These are phyloP conservation scores for Drosophila busckii DNA, from an alignment of 1,140 invertebrate genomes.

Conservation along the genomic window DNA sequence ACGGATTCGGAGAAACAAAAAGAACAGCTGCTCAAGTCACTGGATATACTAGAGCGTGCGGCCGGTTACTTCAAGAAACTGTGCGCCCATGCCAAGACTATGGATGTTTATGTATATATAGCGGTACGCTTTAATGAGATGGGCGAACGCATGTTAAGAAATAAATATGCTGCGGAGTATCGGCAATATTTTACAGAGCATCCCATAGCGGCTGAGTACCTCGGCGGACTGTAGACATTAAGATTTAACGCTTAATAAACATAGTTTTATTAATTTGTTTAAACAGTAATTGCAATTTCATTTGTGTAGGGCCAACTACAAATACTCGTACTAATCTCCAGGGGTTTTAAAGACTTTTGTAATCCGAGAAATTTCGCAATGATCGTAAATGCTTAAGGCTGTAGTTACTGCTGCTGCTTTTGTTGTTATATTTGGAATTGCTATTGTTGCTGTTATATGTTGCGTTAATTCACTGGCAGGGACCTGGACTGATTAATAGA, in stretches of 20 bases:
- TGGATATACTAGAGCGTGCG: slow-evolving; percentile 83
- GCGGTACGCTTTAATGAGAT: slow-evolving; percentile 85
- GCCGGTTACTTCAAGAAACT: slow-evolving; percentile 85
- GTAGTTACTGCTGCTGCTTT: background rate
- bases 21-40: slow-evolving; percentile 82
- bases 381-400: slow-evolving; percentile 49
- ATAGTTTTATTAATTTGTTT: slow-evolving; percentile 65
- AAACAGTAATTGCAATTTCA: slow-evolving; percentile 49
- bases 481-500: slow-evolving; percentile 42
- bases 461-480: slow-evolving; percentile 19
- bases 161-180: slow-evolving; percentile 87
- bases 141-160: slow-evolving; percentile 83
- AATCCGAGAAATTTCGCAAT: background rate
- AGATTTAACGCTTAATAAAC: slow-evolving; percentile 62
- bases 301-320: slow-evolving; percentile 54
- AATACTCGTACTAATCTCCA: slow-evolving; percentile 36
- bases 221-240: slow-evolving; percentile 52
- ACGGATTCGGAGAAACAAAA: slow-evolving; percentile 79
- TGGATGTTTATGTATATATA: slow-evolving; percentile 83
- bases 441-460: slow-evolving; percentile 7
- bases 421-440: slow-evolving; percentile 1
- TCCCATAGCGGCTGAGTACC: slow-evolving; percentile 76
- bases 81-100: slow-evolving; percentile 85
- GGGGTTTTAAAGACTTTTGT: background rate
- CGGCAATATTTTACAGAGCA: slow-evolving; percentile 85